These are phyloP conservation scores for Gallinago nigripennis DNA, from an alignment of 2,797 vertebrate species.

Conservation along the genomic window DNA sequence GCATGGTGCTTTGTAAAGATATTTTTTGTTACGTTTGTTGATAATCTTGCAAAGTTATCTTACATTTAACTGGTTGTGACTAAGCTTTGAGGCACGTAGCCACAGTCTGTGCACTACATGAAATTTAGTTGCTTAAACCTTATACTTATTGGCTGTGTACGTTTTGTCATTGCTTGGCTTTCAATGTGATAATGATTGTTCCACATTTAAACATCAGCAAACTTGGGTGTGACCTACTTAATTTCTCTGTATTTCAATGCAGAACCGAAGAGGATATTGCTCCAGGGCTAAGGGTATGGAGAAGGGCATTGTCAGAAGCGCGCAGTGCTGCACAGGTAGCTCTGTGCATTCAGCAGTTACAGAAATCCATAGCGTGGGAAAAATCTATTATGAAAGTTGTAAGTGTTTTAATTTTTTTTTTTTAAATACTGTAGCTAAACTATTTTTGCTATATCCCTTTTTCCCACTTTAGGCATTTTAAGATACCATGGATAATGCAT, in stretches of 20 bases:
- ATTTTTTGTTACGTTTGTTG: slow-evolving; percentile 80
- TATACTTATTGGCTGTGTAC: slow-evolving; percentile 82
- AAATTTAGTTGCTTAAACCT: slow-evolving; percentile 84
- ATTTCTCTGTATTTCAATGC: slow-evolving; percentile 76
- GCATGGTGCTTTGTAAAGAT: slow-evolving; percentile 84
- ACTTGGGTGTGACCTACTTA: slow-evolving; percentile 71
- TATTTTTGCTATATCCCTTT: slow-evolving; percentile 35
- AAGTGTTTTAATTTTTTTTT: slow-evolving; percentile 73
- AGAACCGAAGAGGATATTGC: slow-evolving; percentile 97
- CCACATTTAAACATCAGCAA: slow-evolving; percentile 66
- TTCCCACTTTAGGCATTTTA: slow-evolving; percentile 27
- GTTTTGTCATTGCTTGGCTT: slow-evolving; percentile 86
- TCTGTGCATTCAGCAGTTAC: slow-evolving; percentile 97
- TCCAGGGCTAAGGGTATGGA: slow-evolving; percentile 96
- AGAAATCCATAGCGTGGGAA: slow-evolving; percentile 99
- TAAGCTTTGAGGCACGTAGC: slow-evolving; percentile 84
- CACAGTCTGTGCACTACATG: slow-evolving; percentile 85
- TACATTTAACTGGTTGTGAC: slow-evolving; percentile 82
- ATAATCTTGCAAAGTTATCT: slow-evolving; percentile 81
- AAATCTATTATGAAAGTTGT: slow-evolving; percentile 99
- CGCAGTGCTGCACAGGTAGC: slow-evolving; percentile 96
- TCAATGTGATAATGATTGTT: slow-evolving; percentile 80
- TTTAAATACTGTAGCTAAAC: slow-evolving; percentile 46
- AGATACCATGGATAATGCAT: background rate
- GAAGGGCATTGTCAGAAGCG: slow-evolving; percentile 92